Percentiles rank a stretch among this genome's conserved stretches.
Conservation (phyloP, 2,888 invertebrate genomes). For the Rotaria sp. region DNA sequence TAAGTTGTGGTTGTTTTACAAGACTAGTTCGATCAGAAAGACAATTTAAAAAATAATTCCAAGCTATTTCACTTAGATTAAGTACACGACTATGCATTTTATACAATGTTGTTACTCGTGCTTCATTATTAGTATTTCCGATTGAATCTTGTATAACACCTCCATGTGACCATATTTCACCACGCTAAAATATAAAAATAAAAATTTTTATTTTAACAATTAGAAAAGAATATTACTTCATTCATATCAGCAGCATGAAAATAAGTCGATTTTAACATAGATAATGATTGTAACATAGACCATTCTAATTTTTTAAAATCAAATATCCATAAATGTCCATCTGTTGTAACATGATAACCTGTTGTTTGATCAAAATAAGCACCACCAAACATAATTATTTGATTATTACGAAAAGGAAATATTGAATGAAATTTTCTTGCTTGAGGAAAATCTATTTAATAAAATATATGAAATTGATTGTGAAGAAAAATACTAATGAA, state of each 20-base stretch:
- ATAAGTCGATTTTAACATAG: not conserved
- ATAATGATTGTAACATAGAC: not conserved
- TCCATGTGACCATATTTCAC: conserved; percentile 9
- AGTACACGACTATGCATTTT: not conserved
- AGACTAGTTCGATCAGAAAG: not conserved
- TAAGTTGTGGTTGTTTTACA: not conserved
- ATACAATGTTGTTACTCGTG: not conserved
- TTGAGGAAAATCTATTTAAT: not conserved
- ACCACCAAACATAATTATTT: conserved; percentile 1
- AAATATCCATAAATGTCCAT: not conserved
- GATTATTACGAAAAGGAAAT: not conserved
- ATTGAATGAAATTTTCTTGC: conserved; percentile 22
- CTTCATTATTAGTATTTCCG: not conserved
- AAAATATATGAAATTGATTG: too few species aligned
- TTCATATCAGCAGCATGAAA: conserved; percentile 26
- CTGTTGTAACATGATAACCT: not conserved
- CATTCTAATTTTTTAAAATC: conserved; percentile 27
- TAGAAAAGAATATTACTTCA: not conserved
- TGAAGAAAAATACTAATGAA: too few species aligned
- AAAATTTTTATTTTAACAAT: not conserved
- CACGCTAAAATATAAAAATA: not conserved
- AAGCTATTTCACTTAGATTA: not conserved
- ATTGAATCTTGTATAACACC: not conserved
- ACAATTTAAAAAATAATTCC: conserved; percentile 18
- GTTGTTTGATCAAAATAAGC: not conserved